Percentiles rank a stretch among this genome's conserved stretches.
Evolutionary conservation across 2,113 vertebrate species (phyloP).

Genomic region (Etia nguti): DNA sequence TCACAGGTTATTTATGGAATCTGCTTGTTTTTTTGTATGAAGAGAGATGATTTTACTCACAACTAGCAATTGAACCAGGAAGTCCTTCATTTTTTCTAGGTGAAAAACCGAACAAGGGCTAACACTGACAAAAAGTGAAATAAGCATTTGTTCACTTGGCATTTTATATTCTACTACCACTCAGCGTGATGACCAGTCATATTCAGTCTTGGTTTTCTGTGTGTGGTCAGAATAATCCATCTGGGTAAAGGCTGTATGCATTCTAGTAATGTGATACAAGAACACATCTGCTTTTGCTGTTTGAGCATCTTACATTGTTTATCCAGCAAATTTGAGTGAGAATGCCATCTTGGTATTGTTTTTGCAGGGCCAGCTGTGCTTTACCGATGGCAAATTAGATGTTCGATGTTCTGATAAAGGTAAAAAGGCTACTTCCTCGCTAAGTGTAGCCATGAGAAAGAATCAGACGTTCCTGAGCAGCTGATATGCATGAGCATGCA

Average conservation of each 20-base stretch:
- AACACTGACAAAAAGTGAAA: background rate
- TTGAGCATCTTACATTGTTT: background rate
- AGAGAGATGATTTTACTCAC: background rate
- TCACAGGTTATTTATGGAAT: background rate
- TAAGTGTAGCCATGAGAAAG: background rate
- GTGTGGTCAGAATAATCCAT: background rate
- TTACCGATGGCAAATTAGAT: background rate
- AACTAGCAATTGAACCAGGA: background rate
- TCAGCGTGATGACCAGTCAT: background rate
- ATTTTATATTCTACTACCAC: background rate
- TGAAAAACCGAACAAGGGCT: background rate
- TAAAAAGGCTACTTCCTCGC: background rate
- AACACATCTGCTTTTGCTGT: background rate
- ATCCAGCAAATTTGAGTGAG: background rate
- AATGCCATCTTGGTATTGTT: background rate
- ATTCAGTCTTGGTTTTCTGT: background rate
- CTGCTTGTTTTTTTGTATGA: background rate
- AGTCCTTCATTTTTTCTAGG: background rate
- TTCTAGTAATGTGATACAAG: background rate
- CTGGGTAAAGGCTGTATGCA: background rate
- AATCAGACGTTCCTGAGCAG: background rate
- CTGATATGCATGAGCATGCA: background rate
- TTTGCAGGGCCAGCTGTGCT: background rate
- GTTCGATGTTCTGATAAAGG: background rate
- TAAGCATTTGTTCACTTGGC: background rate